Evolutionary conservation across 1,140 invertebrate genomes (phyloP).

Genomic region (Metaphire vulgaris): DNA sequence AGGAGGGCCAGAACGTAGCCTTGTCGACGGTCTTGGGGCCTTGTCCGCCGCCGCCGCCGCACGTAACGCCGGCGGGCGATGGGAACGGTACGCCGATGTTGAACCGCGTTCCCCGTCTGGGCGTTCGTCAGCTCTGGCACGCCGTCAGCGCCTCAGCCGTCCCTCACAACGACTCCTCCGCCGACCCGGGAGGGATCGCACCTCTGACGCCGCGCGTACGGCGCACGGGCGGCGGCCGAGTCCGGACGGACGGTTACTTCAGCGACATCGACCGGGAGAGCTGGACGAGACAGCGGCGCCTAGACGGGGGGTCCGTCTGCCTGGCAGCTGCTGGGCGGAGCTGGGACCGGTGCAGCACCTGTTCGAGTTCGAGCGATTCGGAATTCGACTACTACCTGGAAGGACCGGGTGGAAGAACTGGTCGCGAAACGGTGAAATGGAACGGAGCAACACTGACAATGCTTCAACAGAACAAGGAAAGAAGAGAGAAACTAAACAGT

Average conservation of each 20-base stretch:
- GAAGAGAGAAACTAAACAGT: neutral
- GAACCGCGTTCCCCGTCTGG: neutral
- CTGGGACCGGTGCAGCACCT: constrained; percentile 67
- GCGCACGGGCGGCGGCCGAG: neutral
- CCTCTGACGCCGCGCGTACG: neutral
- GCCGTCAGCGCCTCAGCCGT: neutral
- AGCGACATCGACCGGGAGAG: neutral
- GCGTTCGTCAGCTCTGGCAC: neutral
- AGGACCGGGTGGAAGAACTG: constrained; percentile 59
- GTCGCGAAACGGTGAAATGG: neutral
- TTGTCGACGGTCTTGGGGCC: too few relatives aligned
- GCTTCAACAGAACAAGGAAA: neutral
- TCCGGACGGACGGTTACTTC: neutral
- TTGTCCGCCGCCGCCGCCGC: too few relatives aligned
- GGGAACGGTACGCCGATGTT: neutral
- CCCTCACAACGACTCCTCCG: neutral
- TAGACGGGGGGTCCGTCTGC: neutral
- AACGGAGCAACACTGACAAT: too few relatives aligned
- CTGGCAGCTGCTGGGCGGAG: neutral
- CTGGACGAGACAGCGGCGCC: neutral
- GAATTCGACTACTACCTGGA: constrained; percentile 66
- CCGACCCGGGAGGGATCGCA: too few relatives aligned
- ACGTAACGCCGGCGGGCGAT: neutral
- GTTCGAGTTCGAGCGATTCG: constrained; percentile 69
- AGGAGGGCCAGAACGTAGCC: too few relatives aligned